Conservation (phyloP, 2,888 invertebrate genomes). For the Diadegma fenestrale region DNA sequence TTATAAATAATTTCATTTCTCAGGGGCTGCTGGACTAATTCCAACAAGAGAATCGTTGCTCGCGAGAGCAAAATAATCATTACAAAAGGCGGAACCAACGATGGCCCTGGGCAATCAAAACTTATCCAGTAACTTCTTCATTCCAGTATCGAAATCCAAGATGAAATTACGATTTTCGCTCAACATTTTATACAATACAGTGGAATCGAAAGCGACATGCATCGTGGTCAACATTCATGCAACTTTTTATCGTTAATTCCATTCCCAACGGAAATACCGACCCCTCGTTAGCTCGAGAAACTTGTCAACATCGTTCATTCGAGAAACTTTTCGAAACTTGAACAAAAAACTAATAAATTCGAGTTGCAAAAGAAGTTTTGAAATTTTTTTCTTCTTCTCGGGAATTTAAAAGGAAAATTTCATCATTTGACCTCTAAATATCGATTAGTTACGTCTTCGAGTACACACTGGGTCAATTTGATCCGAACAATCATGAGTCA, state of each 20-base stretch:
- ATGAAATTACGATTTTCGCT: neutral
- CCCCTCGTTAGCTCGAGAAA: neutral
- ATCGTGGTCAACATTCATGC: slow-evolving; percentile 2
- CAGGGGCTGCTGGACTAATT: neutral
- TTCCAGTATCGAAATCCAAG: neutral
- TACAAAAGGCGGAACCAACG: neutral
- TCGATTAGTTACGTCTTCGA: too few relatives aligned
- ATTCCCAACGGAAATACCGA: neutral
- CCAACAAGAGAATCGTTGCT: neutral
- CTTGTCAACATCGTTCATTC: neutral
- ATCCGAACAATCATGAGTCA: too few relatives aligned
- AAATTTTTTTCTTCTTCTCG: neutral
- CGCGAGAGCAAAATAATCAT: neutral
- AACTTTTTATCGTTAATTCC: neutral
- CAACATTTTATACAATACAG: neutral
- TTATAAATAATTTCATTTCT: slow-evolving; percentile 13
- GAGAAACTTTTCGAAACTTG: neutral
- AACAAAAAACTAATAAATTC: neutral
- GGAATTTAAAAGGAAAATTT: neutral
- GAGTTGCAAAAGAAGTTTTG: neutral
- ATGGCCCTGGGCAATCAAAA: neutral
- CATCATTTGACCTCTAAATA: neutral
- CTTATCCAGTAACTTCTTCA: neutral
- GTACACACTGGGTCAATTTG: too few relatives aligned
- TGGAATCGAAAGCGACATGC: neutral